Evolutionary conservation across 1,140 invertebrate genomes (phyloP).

Genomic region (Anadara kagoshimensis): DNA sequence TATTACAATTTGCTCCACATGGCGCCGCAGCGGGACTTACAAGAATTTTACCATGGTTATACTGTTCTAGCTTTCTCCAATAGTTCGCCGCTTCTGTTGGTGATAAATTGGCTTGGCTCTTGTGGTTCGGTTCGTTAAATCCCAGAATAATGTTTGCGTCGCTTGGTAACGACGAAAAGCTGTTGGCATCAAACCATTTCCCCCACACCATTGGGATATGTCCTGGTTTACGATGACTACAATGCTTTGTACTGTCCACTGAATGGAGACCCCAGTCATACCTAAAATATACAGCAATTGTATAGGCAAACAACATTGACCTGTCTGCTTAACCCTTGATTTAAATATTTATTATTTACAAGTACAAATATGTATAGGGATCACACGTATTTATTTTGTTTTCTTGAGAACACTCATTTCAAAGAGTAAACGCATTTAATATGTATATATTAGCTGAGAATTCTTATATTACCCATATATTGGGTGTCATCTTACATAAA

Average conservation of each 20-base stretch:
- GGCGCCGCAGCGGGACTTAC: constrained; percentile 43
- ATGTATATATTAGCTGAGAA: no score
- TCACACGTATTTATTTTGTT: no score
- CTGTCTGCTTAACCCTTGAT: no score
- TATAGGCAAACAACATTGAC: no score
- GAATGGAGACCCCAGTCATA: constrained; percentile 15
- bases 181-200: background rate
- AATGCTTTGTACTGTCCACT: background rate
- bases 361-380: no score
- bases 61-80: constrained; percentile 39
- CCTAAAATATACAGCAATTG: constrained; percentile 9
- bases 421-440: no score
- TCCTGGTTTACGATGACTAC: background rate
- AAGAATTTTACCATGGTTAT: constrained; percentile 14
- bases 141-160: constrained; percentile 34
- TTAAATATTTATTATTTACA: no score
- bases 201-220: constrained; percentile 45
- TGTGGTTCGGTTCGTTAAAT: constrained; percentile 52
- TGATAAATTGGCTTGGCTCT: constrained; percentile 35
- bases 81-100: constrained; percentile 26
- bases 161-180: background rate
- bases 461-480: no score
- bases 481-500: no score
- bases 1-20: constrained; percentile 14
- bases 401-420: no score